Percentiles rank a stretch among this genome's conserved stretches.
These are phyloP conservation scores for Eustalomyia histrio DNA, from an alignment of 2,888 invertebrate genomes.

Conservation along the genomic window DNA sequence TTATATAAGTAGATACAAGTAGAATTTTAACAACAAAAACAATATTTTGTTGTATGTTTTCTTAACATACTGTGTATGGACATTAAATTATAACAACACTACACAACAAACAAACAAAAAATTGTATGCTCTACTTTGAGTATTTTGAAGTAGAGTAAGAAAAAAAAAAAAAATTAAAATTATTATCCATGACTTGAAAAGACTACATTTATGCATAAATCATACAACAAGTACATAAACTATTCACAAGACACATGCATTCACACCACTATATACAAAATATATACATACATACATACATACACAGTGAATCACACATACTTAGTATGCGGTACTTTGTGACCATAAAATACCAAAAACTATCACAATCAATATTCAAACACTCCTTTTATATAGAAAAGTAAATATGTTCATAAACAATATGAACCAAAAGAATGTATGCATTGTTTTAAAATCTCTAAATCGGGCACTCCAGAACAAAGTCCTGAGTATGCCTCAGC, in stretches of 20 bases:
- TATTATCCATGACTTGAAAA: slow-evolving; percentile 58
- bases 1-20: not conserved
- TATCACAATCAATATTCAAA: slow-evolving; percentile 56
- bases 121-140: slow-evolving; percentile 23
- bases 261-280: not conserved
- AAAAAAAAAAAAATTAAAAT: slow-evolving; percentile 28
- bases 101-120: slow-evolving; percentile 24
- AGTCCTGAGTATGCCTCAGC: too few relatives aligned
- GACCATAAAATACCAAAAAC: slow-evolving; percentile 46
- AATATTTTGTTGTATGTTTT: slow-evolving; percentile 1
- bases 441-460: too few relatives aligned
- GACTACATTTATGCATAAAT: slow-evolving; percentile 58
- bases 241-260: slow-evolving; percentile 27
- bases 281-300: too few relatives aligned
- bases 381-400: slow-evolving; percentile 53
- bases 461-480: too few relatives aligned
- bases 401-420: slow-evolving; percentile 31
- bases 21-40: not conserved
- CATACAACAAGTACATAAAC: slow-evolving; percentile 44
- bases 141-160: not conserved
- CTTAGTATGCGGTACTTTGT: slow-evolving; percentile 9
- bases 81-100: slow-evolving; percentile 36
- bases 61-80: slow-evolving; percentile 26
- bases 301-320: not conserved
- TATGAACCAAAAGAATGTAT: not conserved